Evolutionary conservation across 2,888 invertebrate genomes (phyloP).

Genomic region (Phymatocera aterrima): DNA sequence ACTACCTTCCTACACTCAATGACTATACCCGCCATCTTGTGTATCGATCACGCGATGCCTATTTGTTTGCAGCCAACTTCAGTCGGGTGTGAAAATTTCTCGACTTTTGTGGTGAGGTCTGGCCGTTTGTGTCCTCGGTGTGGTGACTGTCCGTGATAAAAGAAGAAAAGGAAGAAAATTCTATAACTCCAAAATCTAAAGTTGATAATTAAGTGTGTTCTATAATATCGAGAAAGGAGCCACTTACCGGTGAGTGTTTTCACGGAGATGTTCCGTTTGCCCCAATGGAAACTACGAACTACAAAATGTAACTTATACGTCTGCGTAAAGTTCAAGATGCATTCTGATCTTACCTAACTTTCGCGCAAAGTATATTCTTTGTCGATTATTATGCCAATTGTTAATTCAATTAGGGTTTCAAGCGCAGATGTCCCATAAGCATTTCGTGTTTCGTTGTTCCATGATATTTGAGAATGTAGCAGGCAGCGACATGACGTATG

Average conservation of each 20-base stretch:
- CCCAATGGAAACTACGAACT: not conserved
- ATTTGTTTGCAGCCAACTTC: slow-evolving; percentile 59
- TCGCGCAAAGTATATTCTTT: not conserved
- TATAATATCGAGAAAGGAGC: slow-evolving; percentile 52
- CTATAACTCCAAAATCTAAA: slow-evolving; percentile 48
- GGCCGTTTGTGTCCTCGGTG: slow-evolving; percentile 54
- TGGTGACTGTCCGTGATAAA: slow-evolving; percentile 48
- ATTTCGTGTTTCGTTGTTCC: slow-evolving; percentile 2
- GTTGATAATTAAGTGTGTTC: slow-evolving; percentile 52
- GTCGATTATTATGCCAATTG: not conserved
- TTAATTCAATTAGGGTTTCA: not conserved
- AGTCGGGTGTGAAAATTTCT: slow-evolving; percentile 60
- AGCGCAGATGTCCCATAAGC: not conserved
- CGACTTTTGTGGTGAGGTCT: slow-evolving; percentile 62
- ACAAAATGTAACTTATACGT: not conserved
- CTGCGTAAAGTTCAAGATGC: not conserved
- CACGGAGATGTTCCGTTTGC: not conserved
- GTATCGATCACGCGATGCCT: slow-evolving; percentile 53
- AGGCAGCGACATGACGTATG: slow-evolving; percentile 22
- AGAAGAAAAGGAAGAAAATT: slow-evolving; percentile 46
- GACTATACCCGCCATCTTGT: slow-evolving; percentile 52
- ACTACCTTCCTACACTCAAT: not conserved
- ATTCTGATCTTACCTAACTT: slow-evolving; percentile 1
- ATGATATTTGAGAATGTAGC: not conserved
- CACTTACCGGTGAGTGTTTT: slow-evolving; percentile 57